Evolutionary conservation across 2,113 vertebrate species (phyloP), one percentile per base, ranked within the genome.

Genomic region (Mugil cephalus): DNA sequence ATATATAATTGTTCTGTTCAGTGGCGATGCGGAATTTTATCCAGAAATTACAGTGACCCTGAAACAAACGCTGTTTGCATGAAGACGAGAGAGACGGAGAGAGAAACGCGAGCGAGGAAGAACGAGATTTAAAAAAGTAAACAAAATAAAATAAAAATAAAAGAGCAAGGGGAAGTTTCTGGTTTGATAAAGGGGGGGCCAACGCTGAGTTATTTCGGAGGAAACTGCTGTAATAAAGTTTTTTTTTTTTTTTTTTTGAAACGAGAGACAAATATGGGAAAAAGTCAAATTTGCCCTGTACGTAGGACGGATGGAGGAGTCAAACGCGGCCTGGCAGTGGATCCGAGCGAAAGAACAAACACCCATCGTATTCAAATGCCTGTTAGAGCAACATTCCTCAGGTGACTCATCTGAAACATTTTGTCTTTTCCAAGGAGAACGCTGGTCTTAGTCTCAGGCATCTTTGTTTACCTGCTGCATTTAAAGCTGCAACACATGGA

Each of bases 1-100:
- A 93, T 93, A 90, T 93, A 91, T 91, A 88, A 92, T 79, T 89
- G 83, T 88, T 91, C 85, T 92, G 89, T 79, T 86, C 90, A 67
- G 86, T 91, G 83, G 84, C 88, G 88, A 88, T 91, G 87, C 83
- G 87, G 86, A 91, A 77, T 74, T 88, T 79, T 74, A 30, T 84
- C 66, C 62, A 50, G 69, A 85, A 69, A 74, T 82, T 52, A 75
- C 56, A 74, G 38, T 82, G 74, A 82, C 80, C 74, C 74, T 77
- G 60, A 79, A 42, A 63, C 59, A 61, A 87, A 85, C 42, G 35
- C 12, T 53, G 79, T 80, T 82, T 85, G 84, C 82, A 76, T 77
- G 74, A 84, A 40, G 21, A 79, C 14, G 66, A 39, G 52, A 75
- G 54, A 61, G 70, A 34, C 45, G 60, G 53, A 11, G 30, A 59